Conservation (phyloP, 2,113 vertebrate species). For the Daboia siamensis region DNA sequence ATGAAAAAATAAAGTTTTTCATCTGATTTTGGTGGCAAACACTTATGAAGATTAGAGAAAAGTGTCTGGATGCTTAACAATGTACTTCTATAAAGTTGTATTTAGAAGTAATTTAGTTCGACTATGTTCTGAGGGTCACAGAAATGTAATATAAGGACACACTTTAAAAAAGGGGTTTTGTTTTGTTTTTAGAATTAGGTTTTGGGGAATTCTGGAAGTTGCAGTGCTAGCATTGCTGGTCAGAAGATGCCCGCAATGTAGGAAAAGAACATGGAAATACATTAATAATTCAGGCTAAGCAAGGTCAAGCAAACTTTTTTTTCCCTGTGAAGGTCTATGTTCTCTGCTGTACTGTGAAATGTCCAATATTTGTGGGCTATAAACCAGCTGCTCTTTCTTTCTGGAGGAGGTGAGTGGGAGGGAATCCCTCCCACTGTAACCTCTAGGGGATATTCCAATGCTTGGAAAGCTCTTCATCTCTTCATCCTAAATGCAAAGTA, state of each 20-base stretch:
- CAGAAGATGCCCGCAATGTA: neutral
- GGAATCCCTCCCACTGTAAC: neutral
- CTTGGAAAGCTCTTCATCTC: neutral
- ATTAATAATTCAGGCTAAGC: neutral
- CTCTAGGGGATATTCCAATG: neutral
- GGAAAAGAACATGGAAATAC: neutral
- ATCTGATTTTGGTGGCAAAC: neutral
- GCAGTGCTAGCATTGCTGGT: neutral
- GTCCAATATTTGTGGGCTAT: neutral
- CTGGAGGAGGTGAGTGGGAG: neutral
- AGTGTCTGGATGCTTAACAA: conserved; percentile 26
- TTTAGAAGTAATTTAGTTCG: neutral
- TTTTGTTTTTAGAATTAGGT: neutral
- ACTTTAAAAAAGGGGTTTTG: conserved; percentile 10
- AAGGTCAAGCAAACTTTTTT: neutral
- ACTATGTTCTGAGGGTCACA: neutral
- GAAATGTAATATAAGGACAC: neutral
- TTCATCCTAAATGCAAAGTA: neutral
- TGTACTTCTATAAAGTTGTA: neutral
- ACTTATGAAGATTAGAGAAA: conserved; percentile 24
- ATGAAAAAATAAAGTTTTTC: conserved; percentile 36
- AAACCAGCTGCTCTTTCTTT: neutral
- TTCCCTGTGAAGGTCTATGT: neutral
- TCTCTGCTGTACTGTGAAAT: too few species aligned
- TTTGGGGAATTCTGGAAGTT: neutral